These are phyloP conservation scores for Parambassis ranga DNA, from an alignment of 2,797 vertebrate genomes.

Conservation along the genomic window DNA sequence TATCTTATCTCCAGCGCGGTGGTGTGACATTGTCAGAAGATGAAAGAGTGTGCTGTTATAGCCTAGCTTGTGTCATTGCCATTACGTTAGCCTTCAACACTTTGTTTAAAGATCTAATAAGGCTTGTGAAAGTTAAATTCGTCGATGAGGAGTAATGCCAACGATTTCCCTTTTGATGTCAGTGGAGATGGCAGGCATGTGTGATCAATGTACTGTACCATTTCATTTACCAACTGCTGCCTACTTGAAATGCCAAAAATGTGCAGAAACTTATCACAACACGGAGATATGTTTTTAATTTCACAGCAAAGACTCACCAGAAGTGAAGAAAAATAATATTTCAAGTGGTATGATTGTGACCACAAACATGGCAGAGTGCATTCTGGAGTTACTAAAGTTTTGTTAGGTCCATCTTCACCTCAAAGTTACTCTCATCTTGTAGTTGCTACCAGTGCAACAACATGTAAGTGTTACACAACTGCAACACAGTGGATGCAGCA, in stretches of 20 bases:
- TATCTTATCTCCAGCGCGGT: slow-evolving; percentile 44
- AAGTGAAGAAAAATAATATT: not conserved
- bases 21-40: slow-evolving; percentile 67
- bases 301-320: not conserved
- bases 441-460: slow-evolving; percentile 21
- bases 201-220: slow-evolving; percentile 69
- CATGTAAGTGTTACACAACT: slow-evolving; percentile 28
- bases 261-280: slow-evolving; percentile 20
- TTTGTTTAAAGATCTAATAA: slow-evolving; percentile 73
- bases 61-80: slow-evolving; percentile 51
- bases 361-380: not conserved
- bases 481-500: not conserved
- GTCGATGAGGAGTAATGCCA: slow-evolving; percentile 62
- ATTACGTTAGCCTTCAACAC: slow-evolving; percentile 57
- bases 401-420: not conserved
- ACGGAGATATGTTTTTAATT: not conserved
- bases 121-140: slow-evolving; percentile 67
- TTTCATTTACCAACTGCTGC: slow-evolving; percentile 68
- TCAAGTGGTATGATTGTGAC: not conserved
- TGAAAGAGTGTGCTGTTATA: slow-evolving; percentile 56
- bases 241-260: slow-evolving; percentile 47
- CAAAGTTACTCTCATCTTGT: slow-evolving; percentile 5
- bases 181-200: slow-evolving; percentile 52
- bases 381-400: not conserved
- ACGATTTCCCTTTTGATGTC: slow-evolving; percentile 68